Evolutionary conservation across 2,888 invertebrate species (phyloP), one percentile per base, ranked within the genome.

Genomic region (Xestia ashworthii): DNA sequence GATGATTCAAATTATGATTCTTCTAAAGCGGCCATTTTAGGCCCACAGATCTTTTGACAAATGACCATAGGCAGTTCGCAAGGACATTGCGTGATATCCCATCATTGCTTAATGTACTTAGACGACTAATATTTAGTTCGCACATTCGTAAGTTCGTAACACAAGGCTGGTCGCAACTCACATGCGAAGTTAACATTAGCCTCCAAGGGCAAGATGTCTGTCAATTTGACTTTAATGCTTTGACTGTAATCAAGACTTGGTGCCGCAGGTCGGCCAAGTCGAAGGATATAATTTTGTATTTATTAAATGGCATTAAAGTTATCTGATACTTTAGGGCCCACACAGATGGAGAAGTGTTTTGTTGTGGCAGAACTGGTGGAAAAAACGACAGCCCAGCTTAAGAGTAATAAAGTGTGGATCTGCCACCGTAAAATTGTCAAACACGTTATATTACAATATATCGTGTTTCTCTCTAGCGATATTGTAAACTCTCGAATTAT

Each of bases 51-150:
- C 11, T 22, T 62, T 25, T 48, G 41, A 82, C n/a, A 67, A 77
- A 68, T 81, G n/a, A 67, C 62, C 73, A 68, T 71, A 78, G 69
- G 70, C 73, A 70, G 76, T 80, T 83, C 73, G 82, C 90, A 89
- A 91, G 91, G 91, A 89, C 91, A 88, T 93, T 86, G 94, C 94
- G 92, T 94, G 95, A 90, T 91, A 89, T 79, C 84, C 79, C 78
- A 87, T 88, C 91, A 91, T 93, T 92, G 91, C 89, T 80, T 80
- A 50, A 80, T 55, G 77, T 82, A 77, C 64, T 82, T 76, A 78
- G 62, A 81, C 82, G 87, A 86, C 89, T 88, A 89, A 89, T 89
- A 93, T 91, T 90, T 90, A 89, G 91, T 90, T 91, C 89, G 89
- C 89, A 89, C 88, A 85, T 89, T 32, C 32, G 3, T 32, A 32